Conservation (phyloP, 2,888 invertebrate genomes). For the Agrochola litura region DNA sequence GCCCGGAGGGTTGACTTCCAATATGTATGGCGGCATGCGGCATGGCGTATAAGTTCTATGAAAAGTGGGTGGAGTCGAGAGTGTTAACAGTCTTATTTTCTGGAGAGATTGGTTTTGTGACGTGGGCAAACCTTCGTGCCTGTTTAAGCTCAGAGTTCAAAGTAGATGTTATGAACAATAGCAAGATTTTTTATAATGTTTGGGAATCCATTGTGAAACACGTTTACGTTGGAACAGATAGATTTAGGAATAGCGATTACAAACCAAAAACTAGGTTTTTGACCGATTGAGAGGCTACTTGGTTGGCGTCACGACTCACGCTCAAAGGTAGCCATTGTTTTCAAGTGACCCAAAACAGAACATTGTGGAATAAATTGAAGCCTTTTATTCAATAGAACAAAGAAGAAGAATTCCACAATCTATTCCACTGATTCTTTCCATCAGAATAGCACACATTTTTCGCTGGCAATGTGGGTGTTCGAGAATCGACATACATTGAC, state of each 20-base stretch:
- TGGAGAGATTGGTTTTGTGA: not conserved
- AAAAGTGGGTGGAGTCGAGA: too few relatives aligned
- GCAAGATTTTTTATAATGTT: not conserved
- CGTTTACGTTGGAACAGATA: not conserved
- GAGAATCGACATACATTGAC: conserved; percentile 55
- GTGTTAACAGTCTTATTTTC: not conserved
- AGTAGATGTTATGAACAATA: not conserved
- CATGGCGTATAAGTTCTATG: too few relatives aligned
- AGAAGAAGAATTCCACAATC: conserved; percentile 29
- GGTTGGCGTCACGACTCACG: not conserved
- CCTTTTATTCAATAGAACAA: conserved; percentile 28
- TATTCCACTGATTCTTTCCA: conserved; percentile 20
- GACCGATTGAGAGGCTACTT: not conserved
- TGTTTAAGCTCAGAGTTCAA: not conserved
- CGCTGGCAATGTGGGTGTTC: conserved; percentile 35
- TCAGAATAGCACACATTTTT: conserved; percentile 47
- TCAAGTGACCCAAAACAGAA: not conserved
- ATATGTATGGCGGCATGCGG: too few relatives aligned
- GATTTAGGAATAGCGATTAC: not conserved
- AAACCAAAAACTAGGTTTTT: not conserved
- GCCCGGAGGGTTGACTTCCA: too few relatives aligned
- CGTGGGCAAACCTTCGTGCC: not conserved
- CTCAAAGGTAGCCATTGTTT: conserved; percentile 8
- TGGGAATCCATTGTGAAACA: not conserved
- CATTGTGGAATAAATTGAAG: conserved; percentile 1